A percentile compares a stretch with the other conserved stretches of the same genome.
phyloP scores from a whole-genome alignment of 92 coral and sea anemone genomes.

The Porites cylindrica region DNA sequence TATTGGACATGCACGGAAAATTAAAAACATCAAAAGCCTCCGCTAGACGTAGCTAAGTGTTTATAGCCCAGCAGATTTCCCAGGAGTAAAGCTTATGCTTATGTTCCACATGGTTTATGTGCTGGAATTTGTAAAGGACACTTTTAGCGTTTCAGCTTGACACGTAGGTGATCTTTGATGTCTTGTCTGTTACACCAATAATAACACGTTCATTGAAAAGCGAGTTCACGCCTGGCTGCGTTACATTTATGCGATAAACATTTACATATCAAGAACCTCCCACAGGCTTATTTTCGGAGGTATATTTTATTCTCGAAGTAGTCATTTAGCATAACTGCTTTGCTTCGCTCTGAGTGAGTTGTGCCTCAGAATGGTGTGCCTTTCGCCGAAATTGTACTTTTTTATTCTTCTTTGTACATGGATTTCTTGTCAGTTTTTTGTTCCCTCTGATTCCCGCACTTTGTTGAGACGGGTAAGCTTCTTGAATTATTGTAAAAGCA shows the following conservation, averaged over 20 bases:
- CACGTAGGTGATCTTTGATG: background rate
- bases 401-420: conserved; percentile 33
- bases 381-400: conserved; percentile 42
- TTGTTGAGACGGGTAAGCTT: conserved; percentile 23
- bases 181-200: background rate
- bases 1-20: too few species aligned
- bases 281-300: background rate
- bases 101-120: too few species aligned
- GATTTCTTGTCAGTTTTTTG: conserved; percentile 51
- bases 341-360: conserved; percentile 8
- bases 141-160: background rate
- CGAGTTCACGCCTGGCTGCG: conserved; percentile 9
- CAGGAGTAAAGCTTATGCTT: too few species aligned
- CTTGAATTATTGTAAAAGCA: too few species aligned
- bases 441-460: conserved; percentile 34
- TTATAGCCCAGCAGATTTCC: too few species aligned
- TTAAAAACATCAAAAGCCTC: too few species aligned
- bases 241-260: conserved; percentile 6
- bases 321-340: conserved; percentile 4
- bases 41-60: too few species aligned
- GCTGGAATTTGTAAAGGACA: background rate
- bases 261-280: conserved; percentile 32
- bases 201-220: background rate
- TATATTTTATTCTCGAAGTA: conserved; percentile 27
- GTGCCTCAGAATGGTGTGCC: conserved; percentile 11